These are phyloP conservation scores for Drosophila azteca DNA, from an alignment of 1,140 invertebrate species.

Conservation along the genomic window DNA sequence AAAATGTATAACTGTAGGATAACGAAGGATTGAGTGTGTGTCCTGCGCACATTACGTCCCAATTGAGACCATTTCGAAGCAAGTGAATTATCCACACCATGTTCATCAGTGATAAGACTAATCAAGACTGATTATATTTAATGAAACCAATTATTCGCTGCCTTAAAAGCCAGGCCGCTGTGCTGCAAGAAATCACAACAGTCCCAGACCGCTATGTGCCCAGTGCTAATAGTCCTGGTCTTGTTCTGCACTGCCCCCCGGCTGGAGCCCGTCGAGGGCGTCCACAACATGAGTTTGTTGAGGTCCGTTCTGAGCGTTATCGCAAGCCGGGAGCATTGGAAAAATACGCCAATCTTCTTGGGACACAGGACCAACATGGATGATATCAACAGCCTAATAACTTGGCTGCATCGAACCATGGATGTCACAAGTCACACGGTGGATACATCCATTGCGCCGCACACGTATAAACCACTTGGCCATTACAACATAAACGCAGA, in stretches of 20 bases:
- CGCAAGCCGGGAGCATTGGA: slow-evolving; percentile 29
- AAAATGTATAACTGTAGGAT: slow-evolving; percentile 15
- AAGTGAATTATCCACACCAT: slow-evolving; percentile 4
- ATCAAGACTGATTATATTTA: slow-evolving; percentile 49
- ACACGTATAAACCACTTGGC: slow-evolving; percentile 9
- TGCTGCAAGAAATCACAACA: slow-evolving; percentile 5
- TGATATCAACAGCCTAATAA: slow-evolving; percentile 27
- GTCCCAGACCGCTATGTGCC: slow-evolving; percentile 32
- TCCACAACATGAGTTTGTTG: slow-evolving; percentile 47
- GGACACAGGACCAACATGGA: slow-evolving; percentile 9
- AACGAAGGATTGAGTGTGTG: no score
- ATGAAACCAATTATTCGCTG: slow-evolving; percentile 56
- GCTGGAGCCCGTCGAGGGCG: neutral
- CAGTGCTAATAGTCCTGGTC: slow-evolving; percentile 13
- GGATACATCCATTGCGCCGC: slow-evolving; percentile 18
- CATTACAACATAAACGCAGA: slow-evolving; percentile 45
- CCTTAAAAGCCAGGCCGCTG: slow-evolving; percentile 38
- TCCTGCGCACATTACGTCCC: no score
- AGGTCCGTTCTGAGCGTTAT: slow-evolving; percentile 21
- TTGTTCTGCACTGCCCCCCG: slow-evolving; percentile 2
- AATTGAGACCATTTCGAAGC: neutral
- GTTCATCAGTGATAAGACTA: slow-evolving; percentile 40
- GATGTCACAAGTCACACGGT: slow-evolving; percentile 32
- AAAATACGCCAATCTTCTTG: slow-evolving; percentile 54
- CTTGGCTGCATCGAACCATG: slow-evolving; percentile 54